A percentile compares a stretch with the other conserved stretches of the same genome.
Evolutionary conservation across 2,113 vertebrate genomes (phyloP).

Genomic region (Ceyx cyanopectus): DNA sequence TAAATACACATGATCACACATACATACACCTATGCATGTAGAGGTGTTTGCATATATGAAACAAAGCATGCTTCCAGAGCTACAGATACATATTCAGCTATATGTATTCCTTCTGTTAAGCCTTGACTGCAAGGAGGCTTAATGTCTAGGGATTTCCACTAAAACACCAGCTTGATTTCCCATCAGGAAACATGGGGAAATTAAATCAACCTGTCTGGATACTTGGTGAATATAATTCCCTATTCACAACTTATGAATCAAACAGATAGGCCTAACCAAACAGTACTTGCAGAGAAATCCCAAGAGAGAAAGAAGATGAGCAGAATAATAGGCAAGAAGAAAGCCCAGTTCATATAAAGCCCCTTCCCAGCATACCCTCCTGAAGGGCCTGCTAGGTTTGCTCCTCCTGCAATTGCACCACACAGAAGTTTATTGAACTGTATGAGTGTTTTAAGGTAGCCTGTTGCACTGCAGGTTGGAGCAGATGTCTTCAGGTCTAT

Average conservation of each 20-base stretch:
- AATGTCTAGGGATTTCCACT: conserved; percentile 30
- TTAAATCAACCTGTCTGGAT: conserved; percentile 62
- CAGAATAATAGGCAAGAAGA: background rate
- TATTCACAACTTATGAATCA: conserved; percentile 39
- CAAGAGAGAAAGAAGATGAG: background rate
- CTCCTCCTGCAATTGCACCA: background rate
- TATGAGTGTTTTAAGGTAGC: background rate
- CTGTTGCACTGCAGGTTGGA: background rate
- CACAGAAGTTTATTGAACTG: background rate
- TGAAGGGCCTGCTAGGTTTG: background rate
- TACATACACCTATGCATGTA: background rate
- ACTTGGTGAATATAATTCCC: conserved; percentile 33
- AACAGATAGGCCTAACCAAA: conserved; percentile 43
- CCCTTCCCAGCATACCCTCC: background rate
- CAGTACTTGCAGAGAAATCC: background rate
- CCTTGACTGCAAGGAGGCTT: background rate
- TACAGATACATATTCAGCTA: background rate
- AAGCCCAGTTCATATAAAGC: background rate
- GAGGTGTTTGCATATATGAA: background rate
- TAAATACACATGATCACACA: background rate
- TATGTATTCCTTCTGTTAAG: background rate
- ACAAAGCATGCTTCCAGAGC: background rate
- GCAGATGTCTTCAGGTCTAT: background rate
- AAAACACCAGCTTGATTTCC: conserved; percentile 64
- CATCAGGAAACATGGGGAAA: conserved; percentile 46